Conservation (phyloP, 2,113 vertebrate genomes). For the Ammodytes marinus region DNA sequence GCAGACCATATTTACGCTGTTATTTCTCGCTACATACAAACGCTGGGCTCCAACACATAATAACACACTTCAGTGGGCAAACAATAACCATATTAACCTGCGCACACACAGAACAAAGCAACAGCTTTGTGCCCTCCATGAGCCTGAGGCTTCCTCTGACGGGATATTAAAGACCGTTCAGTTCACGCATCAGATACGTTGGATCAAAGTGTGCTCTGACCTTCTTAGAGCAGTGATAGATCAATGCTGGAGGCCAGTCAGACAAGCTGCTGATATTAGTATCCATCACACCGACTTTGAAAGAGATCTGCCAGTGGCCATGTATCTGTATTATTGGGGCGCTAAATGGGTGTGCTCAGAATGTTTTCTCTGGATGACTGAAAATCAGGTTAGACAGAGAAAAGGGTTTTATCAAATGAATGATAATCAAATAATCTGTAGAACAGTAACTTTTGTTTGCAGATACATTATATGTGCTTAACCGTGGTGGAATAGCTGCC, state of each 20-base stretch:
- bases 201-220: constrained; percentile 60
- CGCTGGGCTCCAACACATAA: constrained; percentile 22
- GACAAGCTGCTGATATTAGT: constrained; percentile 43
- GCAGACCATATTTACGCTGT: not conserved
- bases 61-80: constrained; percentile 28
- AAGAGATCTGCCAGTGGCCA: not conserved
- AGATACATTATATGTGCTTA: not conserved
- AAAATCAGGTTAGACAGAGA: not conserved
- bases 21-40: not conserved
- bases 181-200: constrained; percentile 56
- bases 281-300: constrained; percentile 37
- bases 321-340: constrained; percentile 17
- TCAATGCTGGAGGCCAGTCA: constrained; percentile 16
- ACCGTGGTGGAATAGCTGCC: not conserved
- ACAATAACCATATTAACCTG: constrained; percentile 37
- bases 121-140: constrained; percentile 17
- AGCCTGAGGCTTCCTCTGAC: constrained; percentile 32
- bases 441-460: constrained; percentile 10
- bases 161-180: constrained; percentile 55
- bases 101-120: constrained; percentile 20
- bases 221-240: constrained; percentile 55
- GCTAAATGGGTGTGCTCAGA: not conserved
- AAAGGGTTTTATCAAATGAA: not conserved
- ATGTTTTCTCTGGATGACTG: not conserved
- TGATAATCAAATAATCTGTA: not conserved